phyloP scores from a whole-genome alignment of 2,888 invertebrate species.

The Cistogaster globosa region DNA sequence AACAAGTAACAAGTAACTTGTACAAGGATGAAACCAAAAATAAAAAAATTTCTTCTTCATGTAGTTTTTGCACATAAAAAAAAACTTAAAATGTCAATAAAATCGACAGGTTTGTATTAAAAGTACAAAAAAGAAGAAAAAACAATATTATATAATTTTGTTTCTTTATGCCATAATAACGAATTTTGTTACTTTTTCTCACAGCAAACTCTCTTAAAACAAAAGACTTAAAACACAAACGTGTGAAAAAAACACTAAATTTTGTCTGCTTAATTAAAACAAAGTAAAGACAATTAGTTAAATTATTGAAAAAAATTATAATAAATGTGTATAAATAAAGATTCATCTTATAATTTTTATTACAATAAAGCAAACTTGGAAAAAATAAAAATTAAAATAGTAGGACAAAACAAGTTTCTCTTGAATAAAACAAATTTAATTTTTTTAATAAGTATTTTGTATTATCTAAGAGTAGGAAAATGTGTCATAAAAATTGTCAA shows the following conservation, averaged over 20 bases:
- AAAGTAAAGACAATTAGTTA: conserved; percentile 18
- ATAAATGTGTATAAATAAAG: not conserved
- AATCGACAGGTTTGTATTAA: conserved; percentile 23
- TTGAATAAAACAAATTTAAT: not conserved
- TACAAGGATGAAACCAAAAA: conserved; percentile 5
- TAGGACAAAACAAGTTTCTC: conserved; percentile 29
- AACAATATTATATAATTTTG: conserved; percentile 33
- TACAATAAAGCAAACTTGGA: too few species aligned
- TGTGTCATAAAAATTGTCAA: not conserved
- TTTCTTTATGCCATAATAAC: conserved; percentile 14
- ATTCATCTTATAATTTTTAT: too few species aligned
- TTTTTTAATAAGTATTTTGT: too few species aligned
- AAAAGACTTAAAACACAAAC: conserved; percentile 52
- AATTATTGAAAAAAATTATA: not conserved
- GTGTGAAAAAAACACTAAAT: not conserved
- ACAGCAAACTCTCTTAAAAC: conserved; percentile 27
- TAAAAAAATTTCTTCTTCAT: not conserved
- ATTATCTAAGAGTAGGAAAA: conserved; percentile 28
- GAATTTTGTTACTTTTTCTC: not conserved
- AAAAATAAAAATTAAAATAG: not conserved
- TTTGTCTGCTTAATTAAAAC: not conserved
- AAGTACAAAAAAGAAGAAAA: not conserved
- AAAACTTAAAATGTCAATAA: not conserved
- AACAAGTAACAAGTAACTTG: too few species aligned
- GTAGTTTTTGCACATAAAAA: not conserved